Conservation (phyloP, 2,797 vertebrate species). For the Tragopan temminckii region DNA sequence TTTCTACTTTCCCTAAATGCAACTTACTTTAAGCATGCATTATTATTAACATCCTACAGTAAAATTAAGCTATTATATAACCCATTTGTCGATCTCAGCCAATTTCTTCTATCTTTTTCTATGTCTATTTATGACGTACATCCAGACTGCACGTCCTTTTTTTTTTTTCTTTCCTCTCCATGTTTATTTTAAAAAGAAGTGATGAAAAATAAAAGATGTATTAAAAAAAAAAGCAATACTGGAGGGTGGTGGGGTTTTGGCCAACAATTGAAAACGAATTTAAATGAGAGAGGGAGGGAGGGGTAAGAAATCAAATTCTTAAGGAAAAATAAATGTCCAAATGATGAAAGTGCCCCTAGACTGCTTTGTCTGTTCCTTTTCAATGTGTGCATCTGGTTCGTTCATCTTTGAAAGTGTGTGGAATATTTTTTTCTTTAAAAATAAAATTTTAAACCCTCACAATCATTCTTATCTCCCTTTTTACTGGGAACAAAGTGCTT, state of each 20-base stretch:
- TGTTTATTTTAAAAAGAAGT: conserved; percentile 87
- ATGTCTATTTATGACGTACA: conserved; percentile 89
- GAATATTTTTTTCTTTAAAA: conserved; percentile 81
- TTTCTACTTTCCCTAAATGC: conserved; percentile 99
- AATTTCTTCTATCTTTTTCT: conserved; percentile 89
- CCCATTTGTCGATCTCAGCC: conserved; percentile 87
- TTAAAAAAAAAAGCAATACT: conserved; percentile 75
- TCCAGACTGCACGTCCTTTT: conserved; percentile 93
- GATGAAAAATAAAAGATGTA: conserved; percentile 75
- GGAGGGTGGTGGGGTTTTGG: conserved; percentile 11
- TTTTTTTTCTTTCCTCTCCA: conserved; percentile 37
- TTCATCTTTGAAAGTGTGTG: conserved; percentile 92
- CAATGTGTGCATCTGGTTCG: conserved; percentile 93
- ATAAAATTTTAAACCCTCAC: conserved; percentile 36
- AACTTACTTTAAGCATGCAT: conserved; percentile 99
- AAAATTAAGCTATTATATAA: conserved; percentile 83
- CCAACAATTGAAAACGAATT: conserved; percentile 39
- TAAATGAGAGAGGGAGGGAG: conserved; percentile 9
- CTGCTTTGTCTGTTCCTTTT: conserved; percentile 89
- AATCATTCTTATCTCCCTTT: conserved; percentile 74
- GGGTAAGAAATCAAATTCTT: conserved; percentile 25
- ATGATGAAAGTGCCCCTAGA: conserved; percentile 86
- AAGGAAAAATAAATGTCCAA: background rate
- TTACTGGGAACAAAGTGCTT: conserved; percentile 79
- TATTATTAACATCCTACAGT: conserved; percentile 88